Conservation (phyloP, 2,888 invertebrate genomes). For the Oxytorus armatus region DNA sequence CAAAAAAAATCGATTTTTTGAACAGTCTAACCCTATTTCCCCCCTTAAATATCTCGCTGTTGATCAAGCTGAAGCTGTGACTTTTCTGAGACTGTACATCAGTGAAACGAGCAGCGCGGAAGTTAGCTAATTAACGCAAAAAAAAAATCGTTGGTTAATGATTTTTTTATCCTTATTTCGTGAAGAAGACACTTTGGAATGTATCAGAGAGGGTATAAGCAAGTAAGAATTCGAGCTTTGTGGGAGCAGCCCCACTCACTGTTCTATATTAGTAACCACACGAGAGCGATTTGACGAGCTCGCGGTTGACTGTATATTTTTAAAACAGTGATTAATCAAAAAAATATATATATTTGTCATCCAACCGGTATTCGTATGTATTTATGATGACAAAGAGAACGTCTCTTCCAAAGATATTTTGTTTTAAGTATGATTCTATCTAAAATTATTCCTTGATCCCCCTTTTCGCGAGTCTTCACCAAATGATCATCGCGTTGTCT, state of each 20-base stretch:
- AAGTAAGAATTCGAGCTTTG: conserved; percentile 41
- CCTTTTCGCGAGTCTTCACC: conserved; percentile 20
- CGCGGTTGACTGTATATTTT: conserved; percentile 53
- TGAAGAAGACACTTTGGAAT: background rate
- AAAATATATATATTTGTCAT: conserved; percentile 39
- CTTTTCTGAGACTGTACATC: too few species aligned
- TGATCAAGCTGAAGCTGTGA: too few species aligned
- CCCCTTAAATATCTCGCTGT: too few species aligned
- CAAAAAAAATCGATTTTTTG: too few species aligned
- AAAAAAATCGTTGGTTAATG: background rate
- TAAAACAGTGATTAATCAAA: conserved; percentile 50
- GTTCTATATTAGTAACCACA: conserved; percentile 51
- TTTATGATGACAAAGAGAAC: conserved; percentile 23
- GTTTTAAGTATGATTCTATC: conserved; percentile 11
- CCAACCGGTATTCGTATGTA: background rate
- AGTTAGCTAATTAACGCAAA: background rate
- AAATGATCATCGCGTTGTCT: conserved; percentile 30
- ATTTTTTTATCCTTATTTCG: conserved; percentile 7
- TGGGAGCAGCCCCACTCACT: conserved; percentile 38
- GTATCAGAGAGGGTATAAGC: conserved; percentile 28
- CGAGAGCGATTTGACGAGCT: conserved; percentile 54
- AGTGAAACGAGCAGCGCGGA: too few species aligned
- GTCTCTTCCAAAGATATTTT: conserved; percentile 12
- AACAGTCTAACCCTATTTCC: too few species aligned
- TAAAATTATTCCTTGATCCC: conserved; percentile 33